phyloP scores from a whole-genome alignment of 2,113 vertebrate species.

The Gallinago paraguaiae region DNA sequence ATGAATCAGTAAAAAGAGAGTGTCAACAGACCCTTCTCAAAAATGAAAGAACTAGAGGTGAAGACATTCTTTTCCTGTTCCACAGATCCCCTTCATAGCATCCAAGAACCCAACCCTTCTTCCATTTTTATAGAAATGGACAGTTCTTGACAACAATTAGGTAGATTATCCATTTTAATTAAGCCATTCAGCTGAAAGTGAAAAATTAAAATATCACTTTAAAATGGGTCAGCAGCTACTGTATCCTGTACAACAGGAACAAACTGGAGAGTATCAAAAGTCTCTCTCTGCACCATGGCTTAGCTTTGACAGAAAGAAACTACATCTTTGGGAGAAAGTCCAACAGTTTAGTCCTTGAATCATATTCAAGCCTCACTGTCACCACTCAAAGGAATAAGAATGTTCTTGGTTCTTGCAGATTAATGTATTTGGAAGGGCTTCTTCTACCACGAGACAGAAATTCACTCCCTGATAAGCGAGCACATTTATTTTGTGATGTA shows the following conservation, averaged over 20 bases:
- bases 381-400: neutral
- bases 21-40: neutral
- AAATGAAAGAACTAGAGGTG: neutral
- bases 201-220: neutral
- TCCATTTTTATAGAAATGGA: neutral
- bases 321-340: neutral
- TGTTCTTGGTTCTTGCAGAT: neutral
- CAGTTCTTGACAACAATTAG: rapidly evolving
- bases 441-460: neutral
- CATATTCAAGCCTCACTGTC: neutral
- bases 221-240: neutral
- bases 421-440: neutral
- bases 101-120: neutral
- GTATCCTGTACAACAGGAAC: neutral
- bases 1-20: neutral
- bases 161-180: neutral
- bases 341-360: neutral
- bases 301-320: neutral
- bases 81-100: neutral
- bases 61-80: neutral
- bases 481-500: neutral
- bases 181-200: neutral
- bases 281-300: neutral
- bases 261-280: neutral
- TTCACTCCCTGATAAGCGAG: neutral